Evolutionary conservation across 2,797 vertebrate genomes (phyloP), one percentile per base, ranked within the genome.

Genomic region (Arnoldichthys spilopterus): DNA sequence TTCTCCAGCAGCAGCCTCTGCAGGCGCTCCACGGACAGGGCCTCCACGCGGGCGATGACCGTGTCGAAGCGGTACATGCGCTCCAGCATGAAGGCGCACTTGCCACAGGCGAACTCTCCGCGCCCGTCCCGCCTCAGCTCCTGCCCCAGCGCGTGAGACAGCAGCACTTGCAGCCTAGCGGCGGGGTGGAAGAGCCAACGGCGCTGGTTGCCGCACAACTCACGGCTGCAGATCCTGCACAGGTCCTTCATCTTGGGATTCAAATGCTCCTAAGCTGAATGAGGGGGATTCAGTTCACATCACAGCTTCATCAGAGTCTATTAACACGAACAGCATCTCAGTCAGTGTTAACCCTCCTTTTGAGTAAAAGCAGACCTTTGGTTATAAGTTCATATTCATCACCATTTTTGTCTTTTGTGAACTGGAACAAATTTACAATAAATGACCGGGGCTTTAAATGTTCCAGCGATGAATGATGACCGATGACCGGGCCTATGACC

Each of bases 181-280:
- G 96, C 90, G 0, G 96, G 95, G 88, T 99, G 97, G 88, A 99
- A 99, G 86, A 99, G 97, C 98, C 98, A 99, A 88, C 97, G 92
- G 43, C 98, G 91, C 87, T 98, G 97, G 90, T 97, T 98, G 5
- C 98, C 97, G 0, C 94, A 97, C 81, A 99, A 94, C 88, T 97
- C 97, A 22, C 97, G 91, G n/a, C 95, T 96, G 34, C 98, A 99
- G 78, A 99, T 95, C 63, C 97, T 88, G 85, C 97, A 99, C 6
- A 88, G 62, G 56, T 98, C 96, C 90, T 96, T 96, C 96, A 97
- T 98, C 83, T 81, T 95, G 37, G 83, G 69, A 12, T 91, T 6
- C 1, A 32, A 11, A 45, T 13, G 34, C 63, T 56, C 54, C 24
- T 12, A 67, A 13, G n/a, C 15, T 40, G n/a, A 20, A 18, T 2